phyloP scores from a whole-genome alignment of 2,888 invertebrate genomes.

The Eilema griseolum region DNA sequence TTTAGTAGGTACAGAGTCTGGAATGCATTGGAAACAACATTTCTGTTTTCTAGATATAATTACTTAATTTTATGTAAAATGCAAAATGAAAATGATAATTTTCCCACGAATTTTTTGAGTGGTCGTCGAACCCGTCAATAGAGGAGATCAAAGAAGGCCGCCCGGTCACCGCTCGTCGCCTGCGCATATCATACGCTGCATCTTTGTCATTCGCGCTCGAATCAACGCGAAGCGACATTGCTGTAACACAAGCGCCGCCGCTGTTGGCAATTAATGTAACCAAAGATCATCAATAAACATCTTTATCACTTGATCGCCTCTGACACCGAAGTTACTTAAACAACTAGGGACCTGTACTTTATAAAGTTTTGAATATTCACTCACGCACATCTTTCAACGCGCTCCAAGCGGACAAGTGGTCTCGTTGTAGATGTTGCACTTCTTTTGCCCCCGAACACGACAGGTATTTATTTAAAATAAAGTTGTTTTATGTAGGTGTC shows the following conservation, averaged over 20 bases:
- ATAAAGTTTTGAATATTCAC: slow-evolving; percentile 78
- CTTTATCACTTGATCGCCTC: slow-evolving; percentile 85
- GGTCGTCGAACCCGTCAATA: slow-evolving; percentile 78
- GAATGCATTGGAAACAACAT: neutral
- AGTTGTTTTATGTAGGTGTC: slow-evolving; percentile 47
- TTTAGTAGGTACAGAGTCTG: neutral
- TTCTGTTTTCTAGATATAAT: neutral
- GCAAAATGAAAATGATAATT: slow-evolving; percentile 44
- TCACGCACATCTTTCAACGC: slow-evolving; percentile 78
- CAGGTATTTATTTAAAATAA: slow-evolving; percentile 50
- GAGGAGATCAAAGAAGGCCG: slow-evolving; percentile 77
- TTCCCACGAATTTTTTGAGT: slow-evolving; percentile 77
- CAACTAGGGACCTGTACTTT: slow-evolving; percentile 73
- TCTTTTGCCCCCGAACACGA: slow-evolving; percentile 56
- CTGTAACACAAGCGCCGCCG: slow-evolving; percentile 80
- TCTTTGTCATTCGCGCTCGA: slow-evolving; percentile 83
- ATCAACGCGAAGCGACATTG: slow-evolving; percentile 70
- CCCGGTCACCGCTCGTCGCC: slow-evolving; percentile 55
- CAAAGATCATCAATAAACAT: slow-evolving; percentile 86
- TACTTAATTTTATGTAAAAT: slow-evolving; percentile 13
- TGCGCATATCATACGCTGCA: slow-evolving; percentile 74
- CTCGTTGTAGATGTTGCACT: slow-evolving; percentile 46
- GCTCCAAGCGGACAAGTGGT: slow-evolving; percentile 49
- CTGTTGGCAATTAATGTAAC: slow-evolving; percentile 84
- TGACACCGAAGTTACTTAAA: slow-evolving; percentile 77